Base-by-base conservation (phyloP, 2,888 invertebrate genomes). In the Eledona agricola region DNA sequence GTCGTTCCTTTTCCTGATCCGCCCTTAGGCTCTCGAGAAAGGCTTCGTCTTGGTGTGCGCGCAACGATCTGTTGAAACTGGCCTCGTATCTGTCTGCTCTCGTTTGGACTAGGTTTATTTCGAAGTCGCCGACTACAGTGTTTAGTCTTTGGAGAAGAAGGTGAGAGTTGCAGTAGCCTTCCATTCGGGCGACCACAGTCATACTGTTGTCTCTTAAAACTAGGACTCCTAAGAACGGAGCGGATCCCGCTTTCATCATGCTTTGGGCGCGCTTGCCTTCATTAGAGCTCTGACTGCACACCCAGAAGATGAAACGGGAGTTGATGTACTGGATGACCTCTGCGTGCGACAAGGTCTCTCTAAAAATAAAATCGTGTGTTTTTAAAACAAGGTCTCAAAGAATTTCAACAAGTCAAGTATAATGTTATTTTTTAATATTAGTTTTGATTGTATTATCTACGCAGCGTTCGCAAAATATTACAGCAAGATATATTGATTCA, bases 231-330 rank as follows among this genome's bases (percentile, higher is more conserved):
- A 98, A 78, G 68, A 95, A 87, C 5, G 98, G 98, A 74, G 88
- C 91, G 61, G 83, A 83, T 45, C 86, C 83, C 12, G 90, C 91
- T 55, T 90, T 87, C 16, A 96, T 84, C 0, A 93, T 89, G 75
- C 93, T 93, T 4, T 91, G 88, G 12, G 96, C 96, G 65, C 93
- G 84, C 79, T 91, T 92, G 0, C 98, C 98, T 76, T 98, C 97
- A 0, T 92, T 88, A 0, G 87, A 87, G 59, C 89, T 86, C 11
- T 92, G 86, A 43, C 91, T 89, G 75, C 97, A 97, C 2, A 89
- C 94, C 98, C 97, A 99, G 72, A 97, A 91, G 15, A 98, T 77
- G 65, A 91, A 89, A 67, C 89, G 87, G 34, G 84, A 84, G 76
- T 93, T 92, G 58, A 97, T 83, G 74, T 86, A 95, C 55, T 86